Evolutionary conservation across 53 echinoderm and acorn worm genomes (phyloP), one percentile per base, ranked within the genome.

Genomic region (Henricia sp.): DNA sequence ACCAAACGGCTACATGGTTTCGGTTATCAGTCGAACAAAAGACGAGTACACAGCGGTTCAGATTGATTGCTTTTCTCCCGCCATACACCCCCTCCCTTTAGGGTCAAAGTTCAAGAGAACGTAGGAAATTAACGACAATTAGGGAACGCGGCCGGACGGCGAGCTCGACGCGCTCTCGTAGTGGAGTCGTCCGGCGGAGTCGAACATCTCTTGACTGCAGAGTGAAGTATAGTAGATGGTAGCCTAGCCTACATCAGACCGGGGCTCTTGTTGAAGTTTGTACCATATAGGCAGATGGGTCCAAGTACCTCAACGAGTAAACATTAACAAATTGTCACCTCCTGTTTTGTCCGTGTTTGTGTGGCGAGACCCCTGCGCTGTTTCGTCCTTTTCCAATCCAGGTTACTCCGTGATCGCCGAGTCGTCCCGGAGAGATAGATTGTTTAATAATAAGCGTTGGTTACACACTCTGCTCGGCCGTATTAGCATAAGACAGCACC

Each of bases 121-220:
- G 57, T 38, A 56, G 76, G 59, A 76, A 76, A 58, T 76, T 76
- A 76, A 76, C 76, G 19, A 28, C 76, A 76, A 76, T 76, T 76
- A 76, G 52, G 52, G 54, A 76, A 76, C 40, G 76, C 16, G 42
- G 42, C 57, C 27, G 70, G 70, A n/a, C 19, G 27, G 57, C 73
- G 29, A 36, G 67, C 67, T 21, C 5, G 67, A 20, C 6, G 20
- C 10, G 29, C 39, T 34, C 68, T 24, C 59, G 4, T 3, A 41
- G 10, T 37, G 11, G 28, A 33, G 48, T 17, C 1, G 4, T 19
- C 1, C 12, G 28, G 26, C 11, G 21, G 10, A 11, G 6, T 14
- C 24, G 12, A 59, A 57, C 36, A 19, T 26, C 57, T 57, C 76
- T 54, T 73, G 76, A 76, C 57, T 76, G 37, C 39, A 23, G 14